These are phyloP conservation scores for Drosophila rellima DNA, from an alignment of 2,888 invertebrate species.

Conservation along the genomic window DNA sequence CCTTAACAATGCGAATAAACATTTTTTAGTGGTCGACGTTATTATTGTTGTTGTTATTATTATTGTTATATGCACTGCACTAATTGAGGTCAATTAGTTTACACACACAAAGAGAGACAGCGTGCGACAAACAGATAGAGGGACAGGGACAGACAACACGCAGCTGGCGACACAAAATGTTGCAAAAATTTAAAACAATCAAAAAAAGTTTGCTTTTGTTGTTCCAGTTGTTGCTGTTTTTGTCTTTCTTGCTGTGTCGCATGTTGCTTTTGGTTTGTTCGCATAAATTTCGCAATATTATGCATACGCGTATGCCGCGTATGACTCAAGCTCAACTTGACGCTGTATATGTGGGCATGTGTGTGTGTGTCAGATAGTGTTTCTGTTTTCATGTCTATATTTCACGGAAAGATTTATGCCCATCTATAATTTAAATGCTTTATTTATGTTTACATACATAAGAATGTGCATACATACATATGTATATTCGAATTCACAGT, in stretches of 20 bases:
- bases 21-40: slow-evolving; percentile 31
- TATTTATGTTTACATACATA: slow-evolving; percentile 55
- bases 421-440: slow-evolving; percentile 72
- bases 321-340: slow-evolving; percentile 59
- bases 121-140: not conserved
- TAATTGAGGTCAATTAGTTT: slow-evolving; percentile 85
- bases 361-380: slow-evolving; percentile 9
- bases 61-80: slow-evolving; percentile 51
- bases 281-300: slow-evolving; percentile 67
- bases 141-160: slow-evolving; percentile 19
- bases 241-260: slow-evolving; percentile 15
- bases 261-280: slow-evolving; percentile 27
- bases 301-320: slow-evolving; percentile 59
- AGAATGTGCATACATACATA: too few relatives aligned
- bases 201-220: slow-evolving; percentile 46
- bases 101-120: slow-evolving; percentile 57
- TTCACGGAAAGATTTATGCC: slow-evolving; percentile 56
- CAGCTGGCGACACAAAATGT: slow-evolving; percentile 55
- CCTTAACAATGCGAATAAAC: slow-evolving; percentile 44
- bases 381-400: slow-evolving; percentile 14
- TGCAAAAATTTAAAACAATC: slow-evolving; percentile 58
- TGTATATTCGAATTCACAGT: slow-evolving; percentile 46
- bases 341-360: not conserved
- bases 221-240: slow-evolving; percentile 24
- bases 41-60: slow-evolving; percentile 18